A percentile compares a stretch with the other conserved stretches of the same genome.
These are phyloP conservation scores for Cactoblastis cactorum DNA, from an alignment of 2,888 invertebrate species.

Conservation along the genomic window DNA sequence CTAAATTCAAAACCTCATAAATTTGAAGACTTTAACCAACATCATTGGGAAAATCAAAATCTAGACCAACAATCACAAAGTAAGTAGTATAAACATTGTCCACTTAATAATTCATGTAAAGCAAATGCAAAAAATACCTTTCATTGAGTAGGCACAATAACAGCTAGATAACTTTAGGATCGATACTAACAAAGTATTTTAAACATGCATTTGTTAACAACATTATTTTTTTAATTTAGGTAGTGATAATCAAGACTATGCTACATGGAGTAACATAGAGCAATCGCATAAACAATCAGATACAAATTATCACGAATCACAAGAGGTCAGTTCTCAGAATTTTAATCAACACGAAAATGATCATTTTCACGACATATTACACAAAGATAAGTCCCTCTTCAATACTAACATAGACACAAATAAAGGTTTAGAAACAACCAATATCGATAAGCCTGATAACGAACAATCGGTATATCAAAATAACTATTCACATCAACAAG, in stretches of 20 bases:
- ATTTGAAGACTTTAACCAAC: slow-evolving; percentile 26
- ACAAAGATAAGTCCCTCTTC: neutral
- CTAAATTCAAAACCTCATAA: slow-evolving; percentile 25
- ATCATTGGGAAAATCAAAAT: slow-evolving; percentile 20
- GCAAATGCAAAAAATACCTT: no score
- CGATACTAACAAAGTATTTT: neutral
- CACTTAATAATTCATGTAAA: no score
- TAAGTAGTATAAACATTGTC: slow-evolving; percentile 22
- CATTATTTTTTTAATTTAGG: slow-evolving; percentile 19
- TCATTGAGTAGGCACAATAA: no score
- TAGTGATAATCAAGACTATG: slow-evolving; percentile 23
- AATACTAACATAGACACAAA: neutral
- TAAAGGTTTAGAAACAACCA: neutral
- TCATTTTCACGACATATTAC: neutral
- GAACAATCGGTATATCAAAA: neutral
- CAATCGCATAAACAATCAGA: neutral
- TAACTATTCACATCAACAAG: neutral
- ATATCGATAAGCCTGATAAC: neutral
- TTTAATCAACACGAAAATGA: neutral
- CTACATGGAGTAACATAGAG: slow-evolving; percentile 26
- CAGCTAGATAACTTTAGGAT: no score
- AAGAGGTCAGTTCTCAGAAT: neutral
- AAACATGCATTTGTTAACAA: neutral
- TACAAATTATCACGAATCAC: neutral
- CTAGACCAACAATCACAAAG: slow-evolving; percentile 26